Evolutionary conservation across 2,888 invertebrate genomes (phyloP).

Genomic region (Melipona beecheii): DNA sequence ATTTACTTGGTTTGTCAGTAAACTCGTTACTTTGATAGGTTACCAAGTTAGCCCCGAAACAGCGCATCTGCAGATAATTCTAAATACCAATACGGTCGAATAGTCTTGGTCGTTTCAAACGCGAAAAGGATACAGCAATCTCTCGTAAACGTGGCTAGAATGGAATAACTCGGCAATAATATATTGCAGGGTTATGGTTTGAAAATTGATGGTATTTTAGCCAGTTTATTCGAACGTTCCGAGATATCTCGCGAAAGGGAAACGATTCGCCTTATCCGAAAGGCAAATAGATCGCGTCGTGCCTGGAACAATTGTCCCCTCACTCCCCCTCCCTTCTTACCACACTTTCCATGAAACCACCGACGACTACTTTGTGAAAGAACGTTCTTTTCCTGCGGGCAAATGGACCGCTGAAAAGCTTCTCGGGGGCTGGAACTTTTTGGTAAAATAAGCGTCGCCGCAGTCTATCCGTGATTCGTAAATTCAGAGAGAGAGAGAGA

Average conservation of each 20-base stretch:
- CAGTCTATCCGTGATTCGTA: not conserved
- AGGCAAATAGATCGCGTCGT: conserved; percentile 28
- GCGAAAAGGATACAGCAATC: not conserved
- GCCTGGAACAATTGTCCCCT: conserved; percentile 5
- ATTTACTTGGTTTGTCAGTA: too few relatives aligned
- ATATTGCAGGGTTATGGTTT: conserved; percentile 3
- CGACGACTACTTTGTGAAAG: not conserved
- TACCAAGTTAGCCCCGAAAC: too few relatives aligned
- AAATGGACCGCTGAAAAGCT: conserved; percentile 7
- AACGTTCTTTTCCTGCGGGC: conserved; percentile 1
- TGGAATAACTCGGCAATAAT: not conserved
- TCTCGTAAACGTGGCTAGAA: not conserved
- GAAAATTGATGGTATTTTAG: conserved; percentile 35
- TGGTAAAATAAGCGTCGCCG: not conserved
- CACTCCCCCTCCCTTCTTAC: not conserved
- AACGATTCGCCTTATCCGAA: conserved; percentile 18
- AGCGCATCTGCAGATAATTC: too few relatives aligned
- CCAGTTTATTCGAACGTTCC: not conserved
- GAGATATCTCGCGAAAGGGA: not conserved
- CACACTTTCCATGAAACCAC: conserved; percentile 8
- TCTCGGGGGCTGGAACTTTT: not conserved
- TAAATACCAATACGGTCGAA: not conserved
- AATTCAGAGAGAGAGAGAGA: not conserved
- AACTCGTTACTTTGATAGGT: too few relatives aligned
- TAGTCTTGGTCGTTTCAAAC: not conserved